A percentile compares a stretch with the other conserved stretches of the same genome.
Conservation (phyloP, 2,797 vertebrate species). For the Esox lucius region DNA sequence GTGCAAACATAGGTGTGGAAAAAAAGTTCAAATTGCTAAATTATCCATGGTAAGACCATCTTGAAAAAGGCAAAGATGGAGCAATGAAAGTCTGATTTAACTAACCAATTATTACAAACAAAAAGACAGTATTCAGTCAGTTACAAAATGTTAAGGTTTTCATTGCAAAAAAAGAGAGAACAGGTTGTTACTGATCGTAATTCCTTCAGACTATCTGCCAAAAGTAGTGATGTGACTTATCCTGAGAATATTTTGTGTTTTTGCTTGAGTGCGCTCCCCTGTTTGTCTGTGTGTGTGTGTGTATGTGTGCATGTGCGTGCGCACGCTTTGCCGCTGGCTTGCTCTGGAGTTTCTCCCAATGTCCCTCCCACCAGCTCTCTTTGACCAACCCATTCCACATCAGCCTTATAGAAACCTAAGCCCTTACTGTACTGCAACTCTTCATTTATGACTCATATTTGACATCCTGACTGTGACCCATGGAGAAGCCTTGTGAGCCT, state of each 20-base stretch:
- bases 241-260: not conserved
- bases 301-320: not conserved
- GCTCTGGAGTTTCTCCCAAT: not conserved
- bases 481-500: constrained; percentile 25
- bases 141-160: not conserved
- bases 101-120: not conserved
- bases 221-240: not conserved
- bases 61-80: no score
- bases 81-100: not conserved
- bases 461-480: constrained; percentile 42
- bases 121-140: not conserved
- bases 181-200: not conserved
- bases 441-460: constrained; percentile 47
- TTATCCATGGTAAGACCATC: no score
- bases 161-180: not conserved
- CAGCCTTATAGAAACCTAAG: not conserved
- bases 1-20: no score
- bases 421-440: constrained; percentile 20
- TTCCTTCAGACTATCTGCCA: constrained; percentile 3
- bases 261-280: not conserved
- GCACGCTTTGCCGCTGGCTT: no score
- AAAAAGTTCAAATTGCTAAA: no score
- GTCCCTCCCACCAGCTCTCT: not conserved
- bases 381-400: not conserved
- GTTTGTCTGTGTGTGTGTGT: not conserved